Evolutionary conservation across 2,888 invertebrate species (phyloP), one percentile per base, ranked within the genome.

Genomic region (Parthenolecanium corni): DNA sequence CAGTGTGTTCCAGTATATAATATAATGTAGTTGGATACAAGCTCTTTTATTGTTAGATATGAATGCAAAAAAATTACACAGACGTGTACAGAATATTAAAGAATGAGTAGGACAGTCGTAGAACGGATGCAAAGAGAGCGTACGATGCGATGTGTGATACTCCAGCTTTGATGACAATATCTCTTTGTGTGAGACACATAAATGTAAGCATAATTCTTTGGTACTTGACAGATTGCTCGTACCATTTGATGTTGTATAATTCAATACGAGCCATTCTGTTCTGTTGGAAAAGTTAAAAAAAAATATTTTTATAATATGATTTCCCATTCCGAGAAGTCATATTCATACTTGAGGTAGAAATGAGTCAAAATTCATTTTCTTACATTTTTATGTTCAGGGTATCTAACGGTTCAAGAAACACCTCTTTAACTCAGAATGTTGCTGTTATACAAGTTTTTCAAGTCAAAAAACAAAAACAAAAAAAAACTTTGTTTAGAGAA

Each of bases 11-110:
- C n/a, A n/a, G n/a, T n/a, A n/a, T n/a, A n/a, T n/a, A n/a, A n/a
- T n/a, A n/a, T n/a, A n/a, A n/a, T n/a, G n/a, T n/a, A n/a, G n/a
- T n/a, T n/a, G n/a, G n/a, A n/a, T n/a, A n/a, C n/a, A n/a, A n/a
- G n/a, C n/a, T n/a, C n/a, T 31, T 31, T 31, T 31, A 31, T 31
- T 31, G 31, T 31, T 31, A 31, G 31, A 9, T 9, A 31, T 9
- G 12, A 3, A 23, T 24, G 25, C 11, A 2, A 23, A 47, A n/a
- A n/a, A 31, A 21, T 47, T n/a, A 58, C 5, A 58, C 58, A 14
- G 58, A 58, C 3, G 58, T 58, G 47, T 58, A 58, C 5, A 58
- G 46, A n/a, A 62, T 62, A 20, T 62, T 62, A 44, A 62, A 62
- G 44, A 62, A 62, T 21, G 62, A 62, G 38, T 62, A 62, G 14